Percentiles rank a stretch among this genome's conserved stretches.
phyloP scores from a whole-genome alignment of 2,113 vertebrate species.

The Poeciliopsis occidentalis region DNA sequence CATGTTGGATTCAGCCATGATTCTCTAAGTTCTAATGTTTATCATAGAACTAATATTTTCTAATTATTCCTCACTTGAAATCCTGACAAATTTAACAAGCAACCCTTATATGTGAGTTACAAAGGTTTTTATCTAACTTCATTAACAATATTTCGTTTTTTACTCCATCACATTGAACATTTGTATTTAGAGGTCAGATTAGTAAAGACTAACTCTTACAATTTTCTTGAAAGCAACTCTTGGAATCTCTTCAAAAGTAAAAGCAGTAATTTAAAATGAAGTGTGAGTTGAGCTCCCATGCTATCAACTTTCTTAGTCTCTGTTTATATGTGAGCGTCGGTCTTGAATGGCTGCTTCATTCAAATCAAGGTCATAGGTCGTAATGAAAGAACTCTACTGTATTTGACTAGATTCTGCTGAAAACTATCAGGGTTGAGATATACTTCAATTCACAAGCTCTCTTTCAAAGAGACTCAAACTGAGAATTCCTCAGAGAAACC shows the following conservation, averaged over 20 bases:
- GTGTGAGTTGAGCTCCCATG: neutral
- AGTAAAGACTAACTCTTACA: neutral
- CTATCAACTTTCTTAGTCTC: constrained; percentile 19
- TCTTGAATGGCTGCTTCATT: constrained; percentile 58
- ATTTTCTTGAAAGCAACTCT: neutral
- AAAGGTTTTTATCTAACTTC: too few relatives aligned
- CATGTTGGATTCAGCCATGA: too few relatives aligned
- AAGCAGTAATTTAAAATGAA: constrained; percentile 6
- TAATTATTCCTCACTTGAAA: too few relatives aligned
- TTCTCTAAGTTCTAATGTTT: neutral
- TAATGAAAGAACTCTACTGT: constrained; percentile 60
- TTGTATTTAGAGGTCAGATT: neutral
- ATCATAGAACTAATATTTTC: too few relatives aligned
- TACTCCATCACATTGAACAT: too few relatives aligned
- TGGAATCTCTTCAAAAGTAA: constrained; percentile 1
- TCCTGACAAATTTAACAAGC: too few relatives aligned
- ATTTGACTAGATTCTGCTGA: constrained; percentile 37
- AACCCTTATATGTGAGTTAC: too few relatives aligned
- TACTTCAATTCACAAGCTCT: constrained; percentile 19
- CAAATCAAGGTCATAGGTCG: constrained; percentile 40
- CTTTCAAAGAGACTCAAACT: constrained; percentile 20
- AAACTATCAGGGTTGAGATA: constrained; percentile 42
- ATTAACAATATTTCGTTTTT: too few relatives aligned
- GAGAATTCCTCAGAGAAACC: constrained; percentile 16
- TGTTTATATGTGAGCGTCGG: constrained; percentile 32